A percentile compares a stretch with the other conserved stretches of the same genome.
These are phyloP conservation scores for Parasteatoda tepidariorum DNA, from an alignment of 1,140 invertebrate genomes.

Conservation along the genomic window DNA sequence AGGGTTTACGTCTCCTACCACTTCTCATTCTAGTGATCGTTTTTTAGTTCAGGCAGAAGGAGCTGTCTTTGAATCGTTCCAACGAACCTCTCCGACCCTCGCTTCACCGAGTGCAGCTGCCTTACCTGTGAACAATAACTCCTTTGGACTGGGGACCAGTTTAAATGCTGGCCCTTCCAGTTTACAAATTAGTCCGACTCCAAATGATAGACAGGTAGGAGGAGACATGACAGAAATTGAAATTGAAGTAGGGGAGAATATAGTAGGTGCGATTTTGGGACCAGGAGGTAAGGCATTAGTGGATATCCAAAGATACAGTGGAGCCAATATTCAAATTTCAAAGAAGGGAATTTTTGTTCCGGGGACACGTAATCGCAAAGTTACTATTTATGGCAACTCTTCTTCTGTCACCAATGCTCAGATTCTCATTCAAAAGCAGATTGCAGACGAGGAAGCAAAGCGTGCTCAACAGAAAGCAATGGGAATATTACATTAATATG, in stretches of 20 bases:
- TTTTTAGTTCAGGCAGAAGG: conserved; percentile 61
- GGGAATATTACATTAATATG: conserved; percentile 62
- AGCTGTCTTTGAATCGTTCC: conserved; percentile 63
- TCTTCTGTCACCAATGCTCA: conserved; percentile 90
- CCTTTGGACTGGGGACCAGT: conserved; percentile 80
- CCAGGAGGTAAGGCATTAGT: conserved; percentile 94
- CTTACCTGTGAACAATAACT: conserved; percentile 80
- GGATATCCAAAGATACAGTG: conserved; percentile 96
- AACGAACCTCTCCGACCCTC: conserved; percentile 68
- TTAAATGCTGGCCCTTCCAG: conserved; percentile 63
- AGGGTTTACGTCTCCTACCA: conserved; percentile 59
- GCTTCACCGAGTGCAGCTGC: conserved; percentile 66
- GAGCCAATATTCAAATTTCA: conserved; percentile 97
- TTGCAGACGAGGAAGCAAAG: conserved; percentile 94
- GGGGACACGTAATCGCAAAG: conserved; percentile 95
- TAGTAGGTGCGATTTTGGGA: conserved; percentile 96
- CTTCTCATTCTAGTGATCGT: conserved; percentile 57
- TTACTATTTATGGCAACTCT: conserved; percentile 90
- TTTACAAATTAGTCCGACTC: conserved; percentile 86
- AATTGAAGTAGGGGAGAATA: conserved; percentile 88
- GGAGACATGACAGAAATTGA: conserved; percentile 84
- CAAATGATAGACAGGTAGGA: conserved; percentile 72
- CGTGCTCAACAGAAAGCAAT: conserved; percentile 82
- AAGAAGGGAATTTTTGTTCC: conserved; percentile 98
- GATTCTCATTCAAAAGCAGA: conserved; percentile 94